phyloP scores from a whole-genome alignment of 1,140 invertebrate genomes.

The Eurosta solidaginis region DNA sequence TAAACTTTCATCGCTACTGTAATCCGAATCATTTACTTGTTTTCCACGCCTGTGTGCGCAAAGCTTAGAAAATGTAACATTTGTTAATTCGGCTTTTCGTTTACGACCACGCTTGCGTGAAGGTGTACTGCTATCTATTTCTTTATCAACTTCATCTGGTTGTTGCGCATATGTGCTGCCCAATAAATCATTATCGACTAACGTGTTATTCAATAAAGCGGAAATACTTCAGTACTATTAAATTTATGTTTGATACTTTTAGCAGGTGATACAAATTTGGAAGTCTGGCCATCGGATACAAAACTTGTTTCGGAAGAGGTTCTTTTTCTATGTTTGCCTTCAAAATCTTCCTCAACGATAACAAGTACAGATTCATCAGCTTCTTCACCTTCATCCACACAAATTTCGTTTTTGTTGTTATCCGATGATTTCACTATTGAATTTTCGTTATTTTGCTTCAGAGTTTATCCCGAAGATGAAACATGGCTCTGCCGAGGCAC shows the following conservation, averaged over 20 bases:
- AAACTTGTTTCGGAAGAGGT: background rate
- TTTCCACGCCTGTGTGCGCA: slow-evolving; percentile 29
- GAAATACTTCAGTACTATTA: background rate
- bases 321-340: background rate
- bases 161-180: background rate
- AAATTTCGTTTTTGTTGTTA: background rate
- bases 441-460: background rate
- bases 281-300: background rate
- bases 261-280: background rate
- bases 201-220: background rate
- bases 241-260: background rate
- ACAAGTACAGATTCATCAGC: background rate
- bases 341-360: background rate
- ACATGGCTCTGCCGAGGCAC: too few species aligned
- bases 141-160: background rate
- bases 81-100: slow-evolving; percentile 13
- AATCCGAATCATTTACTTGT: background rate
- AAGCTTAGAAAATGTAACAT: slow-evolving; percentile 10
- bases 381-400: background rate
- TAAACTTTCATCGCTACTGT: background rate
- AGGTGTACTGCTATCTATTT: background rate
- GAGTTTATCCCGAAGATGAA: too few species aligned
- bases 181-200: slow-evolving; percentile 18
- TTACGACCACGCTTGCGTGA: slow-evolving; percentile 21
- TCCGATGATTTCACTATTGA: background rate